Evolutionary conservation across 64 coral and sea anemone species (phyloP).

Genomic region (Trachythela sp.): DNA sequence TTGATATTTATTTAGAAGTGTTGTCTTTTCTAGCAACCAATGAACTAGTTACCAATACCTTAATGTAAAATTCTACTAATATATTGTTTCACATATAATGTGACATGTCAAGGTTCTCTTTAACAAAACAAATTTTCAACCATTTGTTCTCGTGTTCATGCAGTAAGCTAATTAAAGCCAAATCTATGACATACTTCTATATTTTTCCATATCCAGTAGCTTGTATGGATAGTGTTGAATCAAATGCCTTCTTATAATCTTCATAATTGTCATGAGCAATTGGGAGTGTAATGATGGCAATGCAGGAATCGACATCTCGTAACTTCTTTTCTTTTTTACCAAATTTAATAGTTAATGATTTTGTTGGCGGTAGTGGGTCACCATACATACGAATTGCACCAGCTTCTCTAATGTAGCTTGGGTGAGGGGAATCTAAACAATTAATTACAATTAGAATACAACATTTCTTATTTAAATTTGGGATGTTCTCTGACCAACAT

Average conservation of each 20-base stretch:
- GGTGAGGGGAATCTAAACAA: not conserved
- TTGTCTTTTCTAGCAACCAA: not conserved
- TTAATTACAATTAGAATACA: not conserved
- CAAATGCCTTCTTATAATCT: not conserved
- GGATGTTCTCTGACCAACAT: not conserved
- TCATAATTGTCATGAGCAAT: not conserved
- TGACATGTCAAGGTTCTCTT: not conserved
- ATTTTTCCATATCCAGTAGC: not conserved
- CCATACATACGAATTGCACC: not conserved
- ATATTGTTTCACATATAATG: too few species aligned
- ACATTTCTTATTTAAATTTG: not conserved
- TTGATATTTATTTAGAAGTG: slow-evolving; percentile 2
- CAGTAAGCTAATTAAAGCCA: too few species aligned
- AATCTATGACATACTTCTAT: not conserved
- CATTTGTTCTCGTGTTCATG: too few species aligned
- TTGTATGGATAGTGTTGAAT: not conserved
- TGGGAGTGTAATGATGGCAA: not conserved
- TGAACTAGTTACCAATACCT: too few species aligned
- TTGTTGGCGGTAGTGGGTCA: not conserved
- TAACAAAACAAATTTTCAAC: not conserved
- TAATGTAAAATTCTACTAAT: too few species aligned
- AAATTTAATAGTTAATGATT: not conserved
- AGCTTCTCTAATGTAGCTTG: not conserved
- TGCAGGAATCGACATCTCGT: not conserved
- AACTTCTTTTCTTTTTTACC: not conserved